Evolutionary conservation across 1,140 invertebrate species (phyloP).

Genomic region (Samia ricini): DNA sequence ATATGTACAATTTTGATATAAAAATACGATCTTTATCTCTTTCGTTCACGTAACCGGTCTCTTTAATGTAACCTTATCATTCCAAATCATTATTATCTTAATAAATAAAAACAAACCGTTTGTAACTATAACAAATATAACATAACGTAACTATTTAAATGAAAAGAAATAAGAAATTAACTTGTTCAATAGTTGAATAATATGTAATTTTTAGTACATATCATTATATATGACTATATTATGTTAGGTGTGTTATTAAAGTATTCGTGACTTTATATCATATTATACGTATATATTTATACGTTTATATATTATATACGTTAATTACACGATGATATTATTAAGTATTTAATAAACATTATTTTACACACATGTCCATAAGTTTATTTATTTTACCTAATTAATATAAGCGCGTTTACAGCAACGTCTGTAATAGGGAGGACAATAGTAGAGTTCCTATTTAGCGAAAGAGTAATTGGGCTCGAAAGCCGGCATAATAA

Average conservation of each 20-base stretch:
- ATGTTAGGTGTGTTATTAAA: neutral
- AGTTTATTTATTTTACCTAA: neutral
- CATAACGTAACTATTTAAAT: neutral
- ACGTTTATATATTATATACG: no score
- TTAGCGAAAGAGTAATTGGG: neutral
- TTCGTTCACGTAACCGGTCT: neutral
- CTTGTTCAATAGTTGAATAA: neutral
- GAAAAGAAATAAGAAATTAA: neutral
- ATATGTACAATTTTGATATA: slow-evolving; percentile 31
- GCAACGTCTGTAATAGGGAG: neutral
- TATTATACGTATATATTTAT: neutral
- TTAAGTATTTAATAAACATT: neutral
- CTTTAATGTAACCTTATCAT: neutral
- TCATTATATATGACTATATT: neutral
- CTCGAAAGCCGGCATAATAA: neutral
- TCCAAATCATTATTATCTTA: neutral
- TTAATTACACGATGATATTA: neutral
- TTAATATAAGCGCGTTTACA: neutral
- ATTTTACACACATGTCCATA: neutral
- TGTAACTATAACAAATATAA: neutral
- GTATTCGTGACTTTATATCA: neutral
- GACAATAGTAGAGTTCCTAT: neutral
- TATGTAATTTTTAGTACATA: neutral
- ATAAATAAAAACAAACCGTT: no score
- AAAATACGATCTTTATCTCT: slow-evolving; percentile 30